Evolutionary conservation across 2,797 vertebrate genomes (phyloP).

Genomic region (Propithecus deckenii): DNA sequence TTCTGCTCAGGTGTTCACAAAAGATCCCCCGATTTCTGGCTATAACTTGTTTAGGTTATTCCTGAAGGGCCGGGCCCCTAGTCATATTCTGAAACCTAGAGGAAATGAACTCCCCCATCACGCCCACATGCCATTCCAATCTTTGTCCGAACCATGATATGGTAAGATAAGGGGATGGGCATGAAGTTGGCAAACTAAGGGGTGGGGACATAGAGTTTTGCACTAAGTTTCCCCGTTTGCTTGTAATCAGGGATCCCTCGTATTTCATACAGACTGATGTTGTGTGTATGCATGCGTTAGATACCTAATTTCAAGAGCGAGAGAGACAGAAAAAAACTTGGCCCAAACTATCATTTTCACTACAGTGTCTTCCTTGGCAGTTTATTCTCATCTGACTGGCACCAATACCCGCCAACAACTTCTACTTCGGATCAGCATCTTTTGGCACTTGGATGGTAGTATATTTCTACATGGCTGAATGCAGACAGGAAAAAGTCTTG

Average conservation of each 20-base stretch:
- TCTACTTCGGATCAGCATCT: slow-evolving; percentile 68
- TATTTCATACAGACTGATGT: neutral
- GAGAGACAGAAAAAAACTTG: neutral
- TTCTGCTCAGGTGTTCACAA: neutral
- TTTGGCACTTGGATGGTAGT: slow-evolving; percentile 60
- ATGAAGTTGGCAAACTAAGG: neutral
- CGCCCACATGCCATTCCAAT: neutral
- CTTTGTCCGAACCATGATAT: neutral
- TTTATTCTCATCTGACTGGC: slow-evolving; percentile 66
- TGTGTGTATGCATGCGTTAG: neutral
- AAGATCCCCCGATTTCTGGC: neutral
- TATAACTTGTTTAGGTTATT: neutral
- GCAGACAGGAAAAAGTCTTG: slow-evolving; percentile 54
- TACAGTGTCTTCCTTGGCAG: slow-evolving; percentile 56
- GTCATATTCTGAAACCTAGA: neutral
- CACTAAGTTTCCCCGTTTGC: neutral
- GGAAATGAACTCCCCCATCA: neutral
- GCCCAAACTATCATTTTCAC: neutral
- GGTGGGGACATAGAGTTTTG: neutral
- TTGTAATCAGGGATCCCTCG: neutral
- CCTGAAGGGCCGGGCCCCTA: neutral
- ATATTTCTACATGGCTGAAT: slow-evolving; percentile 63
- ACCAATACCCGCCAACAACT: slow-evolving; percentile 54
- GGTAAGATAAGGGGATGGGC: neutral
- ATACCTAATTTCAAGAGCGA: neutral